Conservation (phyloP, 2,888 invertebrate genomes). For the Cosmia pyralina region DNA sequence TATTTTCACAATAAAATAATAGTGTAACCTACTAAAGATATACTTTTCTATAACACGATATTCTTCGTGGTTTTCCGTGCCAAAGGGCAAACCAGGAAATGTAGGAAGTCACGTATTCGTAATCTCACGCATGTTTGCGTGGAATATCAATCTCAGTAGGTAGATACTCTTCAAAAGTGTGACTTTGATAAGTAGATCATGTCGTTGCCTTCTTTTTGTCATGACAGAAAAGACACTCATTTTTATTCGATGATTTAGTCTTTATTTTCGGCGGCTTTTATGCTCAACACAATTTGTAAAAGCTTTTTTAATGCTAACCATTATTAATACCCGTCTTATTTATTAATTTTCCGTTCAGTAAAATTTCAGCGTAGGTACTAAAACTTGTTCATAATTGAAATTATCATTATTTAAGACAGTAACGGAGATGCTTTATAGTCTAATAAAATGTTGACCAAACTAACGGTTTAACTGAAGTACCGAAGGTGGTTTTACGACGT, state of each 20-base stretch:
- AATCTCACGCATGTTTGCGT: slow-evolving; percentile 67
- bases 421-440: slow-evolving; percentile 36
- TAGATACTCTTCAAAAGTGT: slow-evolving; percentile 49
- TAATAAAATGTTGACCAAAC: slow-evolving; percentile 45
- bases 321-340: slow-evolving; percentile 31
- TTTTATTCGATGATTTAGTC: background rate
- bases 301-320: slow-evolving; percentile 2
- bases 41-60: slow-evolving; percentile 8
- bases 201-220: slow-evolving; percentile 42
- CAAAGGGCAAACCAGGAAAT: slow-evolving; percentile 51
- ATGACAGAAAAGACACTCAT: slow-evolving; percentile 2
- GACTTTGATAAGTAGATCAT: slow-evolving; percentile 62
- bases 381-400: slow-evolving; percentile 50
- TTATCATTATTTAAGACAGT: slow-evolving; percentile 42
- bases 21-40: background rate
- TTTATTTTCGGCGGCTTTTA: slow-evolving; percentile 7
- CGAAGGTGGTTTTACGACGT: slow-evolving; percentile 42
- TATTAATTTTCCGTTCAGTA: slow-evolving; percentile 9
- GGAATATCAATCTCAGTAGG: slow-evolving; percentile 66
- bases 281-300: slow-evolving; percentile 20
- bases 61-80: slow-evolving; percentile 25
- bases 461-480: slow-evolving; percentile 32
- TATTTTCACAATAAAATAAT: background rate
- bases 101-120: slow-evolving; percentile 64
- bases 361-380: slow-evolving; percentile 1